Conservation (phyloP, 2,113 vertebrate species). For the Calonectris borealis region DNA sequence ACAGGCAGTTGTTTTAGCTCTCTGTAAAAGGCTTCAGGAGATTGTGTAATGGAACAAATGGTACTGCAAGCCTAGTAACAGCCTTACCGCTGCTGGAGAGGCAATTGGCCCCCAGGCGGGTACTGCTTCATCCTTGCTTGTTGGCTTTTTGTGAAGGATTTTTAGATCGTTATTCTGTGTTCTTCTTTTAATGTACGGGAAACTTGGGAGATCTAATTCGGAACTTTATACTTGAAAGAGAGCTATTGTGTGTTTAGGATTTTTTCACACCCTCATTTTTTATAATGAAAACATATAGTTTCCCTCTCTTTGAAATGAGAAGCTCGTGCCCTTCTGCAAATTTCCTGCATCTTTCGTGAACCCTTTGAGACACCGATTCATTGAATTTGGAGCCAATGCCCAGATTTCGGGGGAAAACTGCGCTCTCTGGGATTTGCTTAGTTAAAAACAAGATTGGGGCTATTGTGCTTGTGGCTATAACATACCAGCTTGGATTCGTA, state of each 20-base stretch:
- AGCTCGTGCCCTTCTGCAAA: background rate
- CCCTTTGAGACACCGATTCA: background rate
- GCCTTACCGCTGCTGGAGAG: conserved; percentile 95
- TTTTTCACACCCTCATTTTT: background rate
- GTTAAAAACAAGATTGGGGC: conserved; percentile 10
- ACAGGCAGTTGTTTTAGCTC: conserved; percentile 96
- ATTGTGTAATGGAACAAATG: conserved; percentile 99
- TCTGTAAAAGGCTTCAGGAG: conserved; percentile 94
- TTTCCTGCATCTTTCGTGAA: background rate
- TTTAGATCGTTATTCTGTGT: conserved; percentile 41
- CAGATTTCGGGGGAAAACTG: background rate
- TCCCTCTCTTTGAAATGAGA: background rate
- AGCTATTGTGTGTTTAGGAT: background rate
- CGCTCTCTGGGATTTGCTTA: background rate
- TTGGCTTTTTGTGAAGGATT: conserved; percentile 73
- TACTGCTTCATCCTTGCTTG: conserved; percentile 87
- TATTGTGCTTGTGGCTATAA: conserved; percentile 34
- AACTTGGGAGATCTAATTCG: conserved; percentile 58
- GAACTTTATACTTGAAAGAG: conserved; percentile 50
- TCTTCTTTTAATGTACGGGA: conserved; percentile 47
- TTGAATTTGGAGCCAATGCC: background rate
- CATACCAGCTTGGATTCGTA: background rate
- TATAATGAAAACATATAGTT: background rate
- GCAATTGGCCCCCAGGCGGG: conserved; percentile 86
- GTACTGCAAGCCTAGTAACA: conserved; percentile 90